Percentiles rank a stretch among this genome's conserved stretches.
These are phyloP conservation scores for Trachops cirrhosus DNA, from an alignment of 2,797 vertebrate genomes.

Conservation along the genomic window DNA sequence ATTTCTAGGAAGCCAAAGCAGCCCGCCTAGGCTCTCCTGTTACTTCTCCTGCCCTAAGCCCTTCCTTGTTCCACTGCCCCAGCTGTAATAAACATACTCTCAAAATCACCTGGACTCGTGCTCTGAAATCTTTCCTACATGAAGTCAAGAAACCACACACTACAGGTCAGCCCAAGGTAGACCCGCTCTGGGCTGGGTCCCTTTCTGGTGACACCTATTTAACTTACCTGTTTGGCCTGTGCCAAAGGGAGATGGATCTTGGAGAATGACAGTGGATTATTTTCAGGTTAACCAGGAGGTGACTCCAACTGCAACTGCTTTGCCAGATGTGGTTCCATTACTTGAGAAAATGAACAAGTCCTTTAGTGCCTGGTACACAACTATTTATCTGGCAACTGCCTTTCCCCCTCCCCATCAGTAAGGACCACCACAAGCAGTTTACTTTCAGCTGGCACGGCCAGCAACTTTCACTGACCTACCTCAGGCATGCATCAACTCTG, in stretches of 20 bases:
- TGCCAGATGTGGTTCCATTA: background rate
- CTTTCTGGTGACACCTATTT: background rate
- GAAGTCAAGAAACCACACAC: background rate
- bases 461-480: background rate
- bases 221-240: background rate
- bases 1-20: background rate
- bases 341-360: background rate
- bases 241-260: background rate
- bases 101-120: background rate
- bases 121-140: background rate
- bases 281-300: background rate
- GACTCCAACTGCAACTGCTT: background rate
- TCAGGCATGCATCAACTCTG: background rate
- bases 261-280: background rate
- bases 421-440: background rate
- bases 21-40: background rate
- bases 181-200: background rate
- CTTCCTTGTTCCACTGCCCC: background rate
- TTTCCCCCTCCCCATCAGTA: background rate
- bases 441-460: background rate
- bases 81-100: background rate
- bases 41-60: background rate
- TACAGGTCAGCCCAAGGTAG: background rate
- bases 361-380: no score
- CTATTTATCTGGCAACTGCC: background rate